Evolutionary conservation across 2,113 vertebrate genomes (phyloP).

Genomic region (Rhabdomys dilectus): DNA sequence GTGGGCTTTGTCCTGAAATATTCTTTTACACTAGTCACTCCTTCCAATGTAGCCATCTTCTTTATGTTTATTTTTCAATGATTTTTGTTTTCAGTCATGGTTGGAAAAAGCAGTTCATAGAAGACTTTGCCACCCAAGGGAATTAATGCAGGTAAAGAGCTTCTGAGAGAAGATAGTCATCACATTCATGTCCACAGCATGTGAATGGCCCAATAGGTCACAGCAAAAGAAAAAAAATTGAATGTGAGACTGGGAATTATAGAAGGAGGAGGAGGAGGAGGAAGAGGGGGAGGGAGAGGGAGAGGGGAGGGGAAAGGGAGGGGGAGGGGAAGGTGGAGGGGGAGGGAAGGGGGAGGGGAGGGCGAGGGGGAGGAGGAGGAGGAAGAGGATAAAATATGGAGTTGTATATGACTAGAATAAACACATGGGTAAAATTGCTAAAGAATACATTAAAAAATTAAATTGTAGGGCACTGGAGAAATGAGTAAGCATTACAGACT

Average conservation of each 20-base stretch:
- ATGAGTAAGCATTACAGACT: too few species aligned
- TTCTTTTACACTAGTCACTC: neutral
- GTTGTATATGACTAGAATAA: too few species aligned
- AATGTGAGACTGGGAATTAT: too few species aligned
- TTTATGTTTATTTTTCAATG: neutral
- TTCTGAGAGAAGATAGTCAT: neutral
- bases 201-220: too few species aligned
- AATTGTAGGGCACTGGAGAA: neutral
- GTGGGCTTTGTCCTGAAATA: neutral
- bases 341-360: too few species aligned
- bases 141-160: rapidly evolving
- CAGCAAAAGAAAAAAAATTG: neutral
- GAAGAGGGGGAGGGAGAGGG: neutral
- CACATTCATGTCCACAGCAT: neutral
- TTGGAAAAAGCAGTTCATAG: too few species aligned
- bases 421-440: neutral
- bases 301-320: too few species aligned
- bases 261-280: neutral
- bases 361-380: neutral
- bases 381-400: neutral
- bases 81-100: neutral
- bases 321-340: too few species aligned
- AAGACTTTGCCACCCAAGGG: too few species aligned
- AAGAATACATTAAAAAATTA: neutral
- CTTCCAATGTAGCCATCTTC: neutral